These are phyloP conservation scores for Heliconius hortense DNA, from an alignment of 2,888 invertebrate species.

Conservation along the genomic window DNA sequence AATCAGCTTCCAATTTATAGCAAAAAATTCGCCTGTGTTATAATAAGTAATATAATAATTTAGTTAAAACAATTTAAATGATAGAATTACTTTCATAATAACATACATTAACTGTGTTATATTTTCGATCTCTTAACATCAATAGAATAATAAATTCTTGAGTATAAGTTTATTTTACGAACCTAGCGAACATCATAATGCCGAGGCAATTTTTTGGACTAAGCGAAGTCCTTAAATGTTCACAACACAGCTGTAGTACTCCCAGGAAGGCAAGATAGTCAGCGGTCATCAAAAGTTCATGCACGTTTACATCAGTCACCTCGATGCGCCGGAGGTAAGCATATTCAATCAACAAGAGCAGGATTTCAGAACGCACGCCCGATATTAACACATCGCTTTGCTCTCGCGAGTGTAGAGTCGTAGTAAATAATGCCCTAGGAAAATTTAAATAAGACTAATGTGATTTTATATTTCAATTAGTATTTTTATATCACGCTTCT, in stretches of 20 bases:
- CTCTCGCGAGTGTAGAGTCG: conserved; percentile 86
- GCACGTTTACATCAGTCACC: conserved; percentile 89
- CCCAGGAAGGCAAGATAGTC: conserved; percentile 94
- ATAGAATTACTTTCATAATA: too few relatives aligned
- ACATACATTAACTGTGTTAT: too few relatives aligned
- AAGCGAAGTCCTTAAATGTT: conserved; percentile 86
- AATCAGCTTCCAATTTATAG: conserved; percentile 85
- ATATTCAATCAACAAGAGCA: conserved; percentile 90
- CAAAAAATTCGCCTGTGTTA: conserved; percentile 85
- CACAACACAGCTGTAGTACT: conserved; percentile 90
- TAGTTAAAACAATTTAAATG: background rate
- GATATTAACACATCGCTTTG: conserved; percentile 88
- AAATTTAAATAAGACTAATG: too few relatives aligned
- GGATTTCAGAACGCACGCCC: conserved; percentile 88
- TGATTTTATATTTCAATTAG: background rate
- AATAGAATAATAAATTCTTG: too few relatives aligned
- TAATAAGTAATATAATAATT: conserved; percentile 34
- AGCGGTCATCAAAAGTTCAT: conserved; percentile 90
- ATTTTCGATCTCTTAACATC: too few relatives aligned
- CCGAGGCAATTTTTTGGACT: conserved; percentile 91
- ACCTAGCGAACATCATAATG: conserved; percentile 91
- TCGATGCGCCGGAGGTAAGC: conserved; percentile 91
- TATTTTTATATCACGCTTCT: background rate
- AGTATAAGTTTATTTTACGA: conserved; percentile 23
- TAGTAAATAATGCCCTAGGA: conserved; percentile 91